Evolutionary conservation across 1,140 invertebrate genomes (phyloP).

Genomic region (silkworm (Bombyx mori)): DNA sequence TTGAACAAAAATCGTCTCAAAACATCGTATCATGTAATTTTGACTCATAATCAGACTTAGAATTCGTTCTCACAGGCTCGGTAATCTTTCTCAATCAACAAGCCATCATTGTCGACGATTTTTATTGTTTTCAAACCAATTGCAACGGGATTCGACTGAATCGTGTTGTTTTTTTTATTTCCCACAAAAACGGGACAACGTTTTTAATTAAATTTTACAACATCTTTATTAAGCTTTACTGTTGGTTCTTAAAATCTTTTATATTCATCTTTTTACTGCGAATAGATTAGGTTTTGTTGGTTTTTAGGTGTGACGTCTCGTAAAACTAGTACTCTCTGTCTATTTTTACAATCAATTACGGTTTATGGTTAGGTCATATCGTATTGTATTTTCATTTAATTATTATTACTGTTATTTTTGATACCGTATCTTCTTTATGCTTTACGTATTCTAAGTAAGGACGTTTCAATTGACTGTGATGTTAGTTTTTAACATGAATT

Average conservation of each 20-base stretch:
- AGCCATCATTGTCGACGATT: slow-evolving; percentile 49
- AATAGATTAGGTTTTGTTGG: slow-evolving; percentile 48
- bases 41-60: slow-evolving; percentile 33
- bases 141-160: slow-evolving; percentile 29
- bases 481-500: too few relatives aligned
- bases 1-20: not conserved
- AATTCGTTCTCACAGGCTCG: slow-evolving; percentile 51
- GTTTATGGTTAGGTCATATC: too few relatives aligned
- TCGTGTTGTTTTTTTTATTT: slow-evolving; percentile 24
- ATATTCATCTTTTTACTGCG: slow-evolving; percentile 39
- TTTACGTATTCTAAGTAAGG: too few relatives aligned
- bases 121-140: slow-evolving; percentile 66
- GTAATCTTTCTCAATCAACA: slow-evolving; percentile 66
- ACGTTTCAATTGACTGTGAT: too few relatives aligned
- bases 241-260: slow-evolving; percentile 29
- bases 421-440: too few relatives aligned
- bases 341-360: too few relatives aligned
- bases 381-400: too few relatives aligned
- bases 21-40: slow-evolving; percentile 15
- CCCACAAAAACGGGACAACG: slow-evolving; percentile 29
- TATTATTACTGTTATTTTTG: too few relatives aligned
- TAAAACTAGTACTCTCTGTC: not conserved
- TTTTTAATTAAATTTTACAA: slow-evolving; percentile 61
- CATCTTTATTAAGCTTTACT: slow-evolving; percentile 58
- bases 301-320: slow-evolving; percentile 8